A percentile compares a stretch with the other conserved stretches of the same genome.
Evolutionary conservation across 2,797 vertebrate genomes (phyloP).

Genomic region (Merluccius polli): DNA sequence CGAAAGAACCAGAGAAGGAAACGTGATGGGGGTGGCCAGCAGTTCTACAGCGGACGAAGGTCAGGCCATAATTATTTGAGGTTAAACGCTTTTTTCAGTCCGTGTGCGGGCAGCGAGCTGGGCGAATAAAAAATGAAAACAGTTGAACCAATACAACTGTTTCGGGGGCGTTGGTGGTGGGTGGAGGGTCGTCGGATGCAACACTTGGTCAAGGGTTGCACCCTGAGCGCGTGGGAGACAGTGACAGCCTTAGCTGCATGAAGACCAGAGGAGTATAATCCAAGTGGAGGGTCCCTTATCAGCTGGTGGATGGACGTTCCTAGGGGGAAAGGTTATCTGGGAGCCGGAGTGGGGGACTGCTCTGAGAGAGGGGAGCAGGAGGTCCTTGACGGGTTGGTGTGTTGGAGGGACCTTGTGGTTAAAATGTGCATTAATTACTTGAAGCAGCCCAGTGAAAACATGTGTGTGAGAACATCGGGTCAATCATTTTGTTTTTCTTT

Average conservation of each 20-base stretch:
- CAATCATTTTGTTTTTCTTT: background rate
- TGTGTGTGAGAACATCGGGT: background rate
- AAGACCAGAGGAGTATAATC: background rate
- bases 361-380: background rate
- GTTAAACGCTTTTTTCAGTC: slow-evolving; percentile 66
- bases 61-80: slow-evolving; percentile 69
- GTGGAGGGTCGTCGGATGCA: background rate
- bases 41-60: slow-evolving; percentile 52
- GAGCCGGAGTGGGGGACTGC: background rate
- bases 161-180: background rate
- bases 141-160: slow-evolving; percentile 4
- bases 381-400: slow-evolving; percentile 9
- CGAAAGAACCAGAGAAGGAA: slow-evolving; percentile 28
- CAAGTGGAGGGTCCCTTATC: background rate
- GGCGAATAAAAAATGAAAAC: slow-evolving; percentile 59
- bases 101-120: slow-evolving; percentile 31
- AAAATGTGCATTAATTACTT: slow-evolving; percentile 21
- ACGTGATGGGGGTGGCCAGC: slow-evolving; percentile 45
- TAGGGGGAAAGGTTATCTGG: background rate
- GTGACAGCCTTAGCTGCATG: background rate
- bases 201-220: background rate
- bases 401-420: slow-evolving; percentile 12
- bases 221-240: background rate
- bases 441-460: slow-evolving; percentile 10
- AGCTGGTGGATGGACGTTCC: background rate